Evolutionary conservation across 2,113 vertebrate genomes (phyloP), one percentile per base, ranked within the genome.

Genomic region (Acinonyx jubatus): DNA sequence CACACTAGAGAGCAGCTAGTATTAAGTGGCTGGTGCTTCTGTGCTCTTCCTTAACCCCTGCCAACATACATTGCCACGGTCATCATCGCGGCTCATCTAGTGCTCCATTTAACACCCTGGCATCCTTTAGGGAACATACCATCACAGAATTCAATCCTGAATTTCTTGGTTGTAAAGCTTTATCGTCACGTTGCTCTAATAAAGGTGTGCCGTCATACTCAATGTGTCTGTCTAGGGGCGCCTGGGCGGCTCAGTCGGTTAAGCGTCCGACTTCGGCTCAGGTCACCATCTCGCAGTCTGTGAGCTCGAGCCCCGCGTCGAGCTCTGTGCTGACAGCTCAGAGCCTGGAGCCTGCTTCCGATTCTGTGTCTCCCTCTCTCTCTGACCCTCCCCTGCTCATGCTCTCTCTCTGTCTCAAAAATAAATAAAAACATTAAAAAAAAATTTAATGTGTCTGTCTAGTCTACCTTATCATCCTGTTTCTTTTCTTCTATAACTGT

Each of bases 31-130:
- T 1, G 25, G 52, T 6, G 36, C 33, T 84, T 61, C 27, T 7
- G n/a, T n/a, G 10, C 48, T 80, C 48, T 71, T 50, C 69, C 45
- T 13, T 74, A 68, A 68, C 27, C 25, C 45, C 41, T 25, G n/a
- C 74, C 25, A 0, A 33, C 48, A 29, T 31, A 1, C 25, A 4
- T 29, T 55, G 66, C 91, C 65, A 69, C 3, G 63, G 11, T 8
- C 66, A 29, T 1, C 11, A 16, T 36, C 29, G 3, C 1, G n/a
- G 88, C 12, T n/a, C 21, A 16, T 0, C 18, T 2, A 45, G 29
- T 5, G 12, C 38, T 66, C 50, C 61, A 1, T 7, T 55, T 27
- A 45, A 31, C 13, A 89, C 4, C 79, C 2, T 11, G 23, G 45
- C 45, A 50, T 19, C 27, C 11, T 87, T 91, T 5, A 16, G 33